A percentile compares a stretch with the other conserved stretches of the same genome.
Evolutionary conservation across 2,113 vertebrate species (phyloP).

Genomic region (Corapipo altera): DNA sequence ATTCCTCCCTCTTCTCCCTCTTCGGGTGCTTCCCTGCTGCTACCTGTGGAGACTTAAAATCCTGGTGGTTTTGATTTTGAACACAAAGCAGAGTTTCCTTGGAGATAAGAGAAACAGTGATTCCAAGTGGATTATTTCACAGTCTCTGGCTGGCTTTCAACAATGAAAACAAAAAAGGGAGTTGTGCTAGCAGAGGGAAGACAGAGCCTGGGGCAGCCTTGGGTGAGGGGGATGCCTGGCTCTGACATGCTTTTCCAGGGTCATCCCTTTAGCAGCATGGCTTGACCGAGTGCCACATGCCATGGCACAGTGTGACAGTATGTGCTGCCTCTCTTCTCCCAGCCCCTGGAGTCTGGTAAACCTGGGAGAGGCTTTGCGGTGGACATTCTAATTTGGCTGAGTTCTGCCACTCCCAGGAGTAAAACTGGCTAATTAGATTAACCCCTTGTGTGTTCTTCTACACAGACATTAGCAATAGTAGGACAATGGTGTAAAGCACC

Average conservation of each 20-base stretch:
- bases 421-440: constrained; percentile 27
- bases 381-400: constrained; percentile 44
- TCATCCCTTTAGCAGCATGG: not conserved
- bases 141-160: not conserved
- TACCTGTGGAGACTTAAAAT: not conserved
- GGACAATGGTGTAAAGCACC: not conserved
- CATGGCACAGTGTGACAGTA: not conserved
- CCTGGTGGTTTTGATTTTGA: not conserved
- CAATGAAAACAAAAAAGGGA: not conserved
- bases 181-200: not conserved
- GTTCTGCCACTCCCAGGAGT: not conserved
- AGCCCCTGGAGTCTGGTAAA: not conserved
- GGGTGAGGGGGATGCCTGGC: not conserved
- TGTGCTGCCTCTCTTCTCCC: not conserved
- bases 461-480: not conserved
- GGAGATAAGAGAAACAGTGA: constrained; percentile 1
- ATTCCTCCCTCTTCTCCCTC: not conserved
- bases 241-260: not conserved
- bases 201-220: rapidly evolving
- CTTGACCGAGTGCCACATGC: rapidly evolving
- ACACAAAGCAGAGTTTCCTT: constrained; percentile 15
- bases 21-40: not conserved
- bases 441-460: not conserved
- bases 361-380: not conserved
- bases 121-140: not conserved